Evolutionary conservation across 2,888 invertebrate genomes (phyloP).

Genomic region (Cephus spinipes): DNA sequence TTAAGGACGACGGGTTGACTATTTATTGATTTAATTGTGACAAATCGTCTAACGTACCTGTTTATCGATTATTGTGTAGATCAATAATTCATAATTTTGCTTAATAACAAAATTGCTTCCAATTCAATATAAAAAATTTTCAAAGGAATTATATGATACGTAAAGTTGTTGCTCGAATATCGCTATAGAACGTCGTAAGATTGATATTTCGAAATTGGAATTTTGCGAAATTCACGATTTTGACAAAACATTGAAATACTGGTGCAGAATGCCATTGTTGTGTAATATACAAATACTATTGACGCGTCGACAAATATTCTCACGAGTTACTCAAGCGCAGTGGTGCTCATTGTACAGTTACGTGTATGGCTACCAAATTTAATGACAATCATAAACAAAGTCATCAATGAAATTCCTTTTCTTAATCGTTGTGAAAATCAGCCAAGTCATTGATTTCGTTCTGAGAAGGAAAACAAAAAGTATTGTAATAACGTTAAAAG

Average conservation of each 20-base stretch:
- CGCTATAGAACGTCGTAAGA: not conserved
- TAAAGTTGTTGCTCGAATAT: not conserved
- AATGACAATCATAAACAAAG: not conserved
- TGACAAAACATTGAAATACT: not conserved
- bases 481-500: constrained; percentile 33
- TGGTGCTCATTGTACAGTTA: not conserved
- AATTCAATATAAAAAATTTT: not conserved
- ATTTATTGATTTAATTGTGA: not conserved
- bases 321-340: not conserved
- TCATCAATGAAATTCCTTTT: not conserved
- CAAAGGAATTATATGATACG: not conserved
- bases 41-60: too few species aligned
- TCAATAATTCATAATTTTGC: not conserved
- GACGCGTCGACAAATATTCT: not conserved
- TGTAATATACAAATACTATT: not conserved
- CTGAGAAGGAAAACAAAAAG: not conserved
- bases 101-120: not conserved
- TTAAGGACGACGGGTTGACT: too few species aligned
- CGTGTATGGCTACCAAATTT: not conserved
- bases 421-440: not conserved
- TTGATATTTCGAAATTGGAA: not conserved
- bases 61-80: not conserved
- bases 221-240: too few species aligned
- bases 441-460: not conserved
- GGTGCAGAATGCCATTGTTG: not conserved